Base-by-base conservation (phyloP, 2,888 invertebrate species). In the Volucella zonaria region DNA sequence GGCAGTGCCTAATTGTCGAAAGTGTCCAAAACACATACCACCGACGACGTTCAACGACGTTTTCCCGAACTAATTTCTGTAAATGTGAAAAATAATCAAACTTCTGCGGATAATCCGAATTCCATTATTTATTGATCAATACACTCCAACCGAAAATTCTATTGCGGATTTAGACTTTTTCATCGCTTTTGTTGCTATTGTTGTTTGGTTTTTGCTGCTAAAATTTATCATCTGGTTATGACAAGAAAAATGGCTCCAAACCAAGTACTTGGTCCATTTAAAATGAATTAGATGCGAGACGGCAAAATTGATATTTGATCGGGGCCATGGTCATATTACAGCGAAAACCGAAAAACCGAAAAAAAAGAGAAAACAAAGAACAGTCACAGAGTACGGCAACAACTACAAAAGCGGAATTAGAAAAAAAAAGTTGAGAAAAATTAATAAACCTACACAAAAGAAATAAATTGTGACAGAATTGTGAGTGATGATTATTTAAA, bases 161-260 rank as follows among this genome's bases (percentile, higher is more conserved):
- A 52, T 58, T 56, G 47, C n/a, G 42, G 15, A 42, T 31, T 52
- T 31, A 31, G 31, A 31, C 31, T 31, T 31, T 31, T 31, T 31
- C 31, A 31, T 31, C 31, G 51, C 31, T 68, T 52, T 23, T 70
- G 8, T 56, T 38, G 31, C 49, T 58, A 61, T 62, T 75, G 40
- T 54, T 56, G 68, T 70, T 62, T 61, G 59, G 15, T 61, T 77
- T 59, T 68, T 40, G 2, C 2, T 31, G 43, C 4, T 31, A 47
- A 78, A 79, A 79, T 79, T 64, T 83, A 79, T 83, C 82, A 83
- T 83, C 82, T 83, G 79, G 64, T 83, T 83, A 70, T 83, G 82
- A 83, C 82, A 83, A 83, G 82, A 83, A 79, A 83, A 83, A 83
- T 83, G 52, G 58, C 64, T 64, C 59, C 52, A 23, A 31, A 58